Evolutionary conservation across 2,113 vertebrate genomes (phyloP), one percentile per base, ranked within the genome.

Genomic region (Melanotaenia duboulayi): DNA sequence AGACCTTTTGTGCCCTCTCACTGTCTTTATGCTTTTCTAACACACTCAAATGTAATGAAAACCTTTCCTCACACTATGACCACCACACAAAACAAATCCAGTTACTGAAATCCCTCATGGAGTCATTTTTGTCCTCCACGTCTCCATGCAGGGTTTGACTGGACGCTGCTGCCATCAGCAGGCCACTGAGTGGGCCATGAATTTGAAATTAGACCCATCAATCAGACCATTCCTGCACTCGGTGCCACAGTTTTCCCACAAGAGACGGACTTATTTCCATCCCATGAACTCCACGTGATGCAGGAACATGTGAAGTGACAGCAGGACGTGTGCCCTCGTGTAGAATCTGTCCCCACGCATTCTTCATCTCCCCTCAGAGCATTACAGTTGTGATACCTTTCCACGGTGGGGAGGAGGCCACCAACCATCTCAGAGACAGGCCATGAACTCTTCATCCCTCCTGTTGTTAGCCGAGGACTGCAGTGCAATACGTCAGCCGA

Each of bases 81-180:
- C 55, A 22, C 42, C 6, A 1, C 52, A 23, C 19, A 67, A 76
- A 71, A 67, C 51, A 55, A 70, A 78, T 49, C 22, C 22, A 37
- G 52, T 51, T 52, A 37, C 11, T 59, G 54, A 60, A 74, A 65
- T 58, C 52, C 52, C 25, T 35, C 13, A 7, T 0, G 14, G 56
- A 63, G 20, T 86, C 80, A 85, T 89, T 83, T 87, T 56, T 80
- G 78, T 28, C 69, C 84, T 80, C 71, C 51, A 81, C 87, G 74
- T 54, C 8, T 35, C 42, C 24, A 7, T 40, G 49, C 46, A 62
- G 11, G 4, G 19, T 59, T 42, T 22, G 61, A 52, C 65, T 65
- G 70, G 77, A 37, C 51, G 1, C 66, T 78, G 69, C 78, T 76
- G 80, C 84, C 82, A 76, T 79, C 82, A 78, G 64, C 82, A 74